phyloP scores from a whole-genome alignment of 1,140 invertebrate genomes.

The Myzus persicae region DNA sequence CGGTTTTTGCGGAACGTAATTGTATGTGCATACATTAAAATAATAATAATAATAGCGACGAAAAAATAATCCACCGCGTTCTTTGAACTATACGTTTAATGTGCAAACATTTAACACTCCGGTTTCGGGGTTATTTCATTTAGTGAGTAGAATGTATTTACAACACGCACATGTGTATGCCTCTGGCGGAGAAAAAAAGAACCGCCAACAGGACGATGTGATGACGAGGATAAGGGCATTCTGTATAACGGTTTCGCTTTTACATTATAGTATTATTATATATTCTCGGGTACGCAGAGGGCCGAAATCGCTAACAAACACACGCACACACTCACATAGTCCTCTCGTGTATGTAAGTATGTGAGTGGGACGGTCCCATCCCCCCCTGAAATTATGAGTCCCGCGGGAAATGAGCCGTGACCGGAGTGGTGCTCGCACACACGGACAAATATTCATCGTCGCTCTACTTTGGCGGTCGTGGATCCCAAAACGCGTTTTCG shows the following conservation, averaged over 20 bases:
- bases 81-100: neutral
- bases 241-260: neutral
- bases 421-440: neutral
- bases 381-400: constrained; percentile 18
- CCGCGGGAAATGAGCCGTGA: constrained; percentile 31
- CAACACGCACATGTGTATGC: neutral
- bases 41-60: neutral
- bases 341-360: no score
- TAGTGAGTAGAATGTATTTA: neutral
- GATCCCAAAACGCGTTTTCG: neutral
- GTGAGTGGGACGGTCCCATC: neutral
- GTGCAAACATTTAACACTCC: neutral
- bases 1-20: neutral
- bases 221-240: neutral
- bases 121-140: neutral
- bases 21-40: neutral
- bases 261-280: neutral
- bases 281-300: neutral
- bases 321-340: neutral
- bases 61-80: neutral
- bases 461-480: neutral
- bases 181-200: neutral
- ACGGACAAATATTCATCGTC: constrained; percentile 4
- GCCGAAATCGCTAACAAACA: no score
- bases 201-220: neutral